These are phyloP conservation scores for Anolis sagrei DNA, from an alignment of 2,113 vertebrate species.

Conservation along the genomic window DNA sequence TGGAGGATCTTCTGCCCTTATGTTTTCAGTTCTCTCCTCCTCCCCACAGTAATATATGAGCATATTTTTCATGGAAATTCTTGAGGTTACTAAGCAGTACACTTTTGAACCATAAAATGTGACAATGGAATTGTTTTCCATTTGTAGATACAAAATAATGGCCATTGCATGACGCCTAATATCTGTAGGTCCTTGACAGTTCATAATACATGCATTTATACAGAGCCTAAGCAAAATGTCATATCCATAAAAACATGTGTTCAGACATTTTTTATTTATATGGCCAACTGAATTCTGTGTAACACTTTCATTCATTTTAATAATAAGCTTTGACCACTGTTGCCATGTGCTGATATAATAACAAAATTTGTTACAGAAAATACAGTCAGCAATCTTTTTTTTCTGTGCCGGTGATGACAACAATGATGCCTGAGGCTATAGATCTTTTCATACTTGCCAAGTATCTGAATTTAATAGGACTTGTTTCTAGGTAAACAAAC, in stretches of 20 bases:
- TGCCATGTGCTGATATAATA: not conserved
- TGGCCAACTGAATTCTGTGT: constrained; percentile 23
- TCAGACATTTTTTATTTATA: constrained; percentile 6
- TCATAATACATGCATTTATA: not conserved
- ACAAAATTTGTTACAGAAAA: not conserved
- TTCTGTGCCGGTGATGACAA: not conserved
- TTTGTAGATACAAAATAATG: constrained; percentile 1
- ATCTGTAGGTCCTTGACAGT: not conserved
- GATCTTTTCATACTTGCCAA: not conserved
- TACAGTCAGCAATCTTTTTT: constrained; percentile 1
- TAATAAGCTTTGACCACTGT: constrained; percentile 3
- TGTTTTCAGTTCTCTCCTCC: not conserved
- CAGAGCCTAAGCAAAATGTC: constrained; percentile 8
- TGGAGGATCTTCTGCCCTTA: not conserved
- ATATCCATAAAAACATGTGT: constrained; percentile 5
- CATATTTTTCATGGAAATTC: constrained; percentile 4
- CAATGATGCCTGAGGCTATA: not conserved
- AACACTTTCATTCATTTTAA: not conserved
- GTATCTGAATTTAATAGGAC: not conserved
- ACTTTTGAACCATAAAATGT: not conserved
- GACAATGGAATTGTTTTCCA: not conserved
- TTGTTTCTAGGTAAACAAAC: not conserved
- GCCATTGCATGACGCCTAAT: constrained; percentile 1
- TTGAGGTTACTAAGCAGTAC: not conserved
- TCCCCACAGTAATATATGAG: fast-evolving